Evolutionary conservation across 2,113 vertebrate genomes (phyloP), one percentile per base, ranked within the genome.

Genomic region (Clarias batrachus): DNA sequence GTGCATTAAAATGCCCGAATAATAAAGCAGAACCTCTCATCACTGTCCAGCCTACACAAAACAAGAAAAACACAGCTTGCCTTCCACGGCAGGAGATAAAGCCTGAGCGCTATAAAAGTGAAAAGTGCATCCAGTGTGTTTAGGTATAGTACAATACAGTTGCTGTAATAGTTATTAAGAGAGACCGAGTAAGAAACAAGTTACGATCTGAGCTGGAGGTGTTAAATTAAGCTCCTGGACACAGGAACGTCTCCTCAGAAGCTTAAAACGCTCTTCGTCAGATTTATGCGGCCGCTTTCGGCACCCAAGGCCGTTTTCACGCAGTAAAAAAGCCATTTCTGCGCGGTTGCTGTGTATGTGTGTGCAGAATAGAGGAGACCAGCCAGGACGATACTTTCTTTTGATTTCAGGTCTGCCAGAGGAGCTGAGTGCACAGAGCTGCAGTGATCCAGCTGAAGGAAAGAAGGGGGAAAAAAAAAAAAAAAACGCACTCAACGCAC

Each of bases 181-280:
- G 65, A 81, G 59, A 83, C 66, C 25, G 79, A 86, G 52, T 62
- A 41, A 57, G 52, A 65, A 80, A 73, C 70, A 73, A 30, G 80
- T 87, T 81, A 84, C 37, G 86, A 82, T 85, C 70, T 74, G 85
- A 48, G 74, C 83, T 73, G 17, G 37, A 63, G 87, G 66, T 89
- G 77, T 85, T 85, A 62, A 92, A 87, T 83, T 68, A 86, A 88
- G 57, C 62, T 71, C 84, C 83, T 85, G 89, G 82, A 85, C 52
- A 65, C 54, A 52, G 52, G 59, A 60, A 7, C 23, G n/a, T 65
- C 62, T 68, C 21, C 23, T 7, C 33, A 17, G 33, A 83, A 89
- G 63, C 30, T 78, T 62, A 71, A 80, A 85, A 80, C 13, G 81
- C 87, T 63, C 48, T 65, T 79, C 52, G 73, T 59, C 25, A 62